Percentiles rank a stretch among this genome's conserved stretches.
These are phyloP conservation scores for Bactericera cockerelli DNA, from an alignment of 1,140 invertebrate species.

Conservation along the genomic window DNA sequence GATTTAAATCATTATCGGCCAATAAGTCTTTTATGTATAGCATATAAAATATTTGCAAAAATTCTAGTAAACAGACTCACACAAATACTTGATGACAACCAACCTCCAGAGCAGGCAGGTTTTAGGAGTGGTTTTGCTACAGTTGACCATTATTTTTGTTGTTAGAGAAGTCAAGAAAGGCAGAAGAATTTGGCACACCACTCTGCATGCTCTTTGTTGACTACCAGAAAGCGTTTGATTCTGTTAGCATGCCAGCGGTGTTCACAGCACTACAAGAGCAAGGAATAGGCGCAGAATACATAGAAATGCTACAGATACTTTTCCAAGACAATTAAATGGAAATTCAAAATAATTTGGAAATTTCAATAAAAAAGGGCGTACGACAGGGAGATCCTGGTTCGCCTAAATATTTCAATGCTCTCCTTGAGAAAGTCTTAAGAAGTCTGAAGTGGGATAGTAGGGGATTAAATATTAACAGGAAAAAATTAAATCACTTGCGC, in stretches of 20 bases:
- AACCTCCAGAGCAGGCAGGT: conserved; percentile 7
- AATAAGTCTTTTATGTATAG: background rate
- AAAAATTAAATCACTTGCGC: background rate
- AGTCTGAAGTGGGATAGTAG: no score
- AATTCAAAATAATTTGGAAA: background rate
- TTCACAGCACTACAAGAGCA: background rate
- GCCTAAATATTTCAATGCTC: no score
- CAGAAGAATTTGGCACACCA: background rate
- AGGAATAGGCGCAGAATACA: background rate
- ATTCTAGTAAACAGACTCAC: conserved; percentile 5
- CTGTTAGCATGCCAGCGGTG: background rate
- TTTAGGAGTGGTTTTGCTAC: background rate
- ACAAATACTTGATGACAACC: conserved; percentile 9
- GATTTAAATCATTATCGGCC: conserved; percentile 9
- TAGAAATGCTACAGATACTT: background rate
- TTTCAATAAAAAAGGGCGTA: no score
- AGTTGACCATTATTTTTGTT: background rate
- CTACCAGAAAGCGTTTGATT: conserved; percentile 2
- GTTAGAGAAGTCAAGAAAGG: background rate
- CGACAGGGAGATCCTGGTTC: no score
- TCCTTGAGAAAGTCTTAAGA: no score
- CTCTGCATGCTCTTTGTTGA: background rate
- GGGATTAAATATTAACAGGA: background rate
- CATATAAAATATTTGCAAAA: conserved; percentile 11
- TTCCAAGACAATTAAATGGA: background rate